phyloP scores from a whole-genome alignment of 2,888 invertebrate genomes.

The Brenthis ino region DNA sequence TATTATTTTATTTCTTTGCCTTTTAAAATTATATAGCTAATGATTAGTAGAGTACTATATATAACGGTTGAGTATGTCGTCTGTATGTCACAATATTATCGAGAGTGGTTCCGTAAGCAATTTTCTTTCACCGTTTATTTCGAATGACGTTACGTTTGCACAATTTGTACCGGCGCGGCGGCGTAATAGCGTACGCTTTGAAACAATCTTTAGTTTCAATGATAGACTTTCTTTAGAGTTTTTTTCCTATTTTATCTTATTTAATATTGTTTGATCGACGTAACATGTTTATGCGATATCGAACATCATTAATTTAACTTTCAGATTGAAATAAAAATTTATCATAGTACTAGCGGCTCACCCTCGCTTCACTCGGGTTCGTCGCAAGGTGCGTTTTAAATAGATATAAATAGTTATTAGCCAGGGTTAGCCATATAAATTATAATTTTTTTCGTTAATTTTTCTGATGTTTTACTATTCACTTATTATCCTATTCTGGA shows the following conservation, averaged over 20 bases:
- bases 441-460: too few species aligned
- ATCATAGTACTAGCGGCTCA: too few species aligned
- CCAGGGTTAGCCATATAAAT: too few species aligned
- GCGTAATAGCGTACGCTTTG: slow-evolving; percentile 6
- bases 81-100: slow-evolving; percentile 36
- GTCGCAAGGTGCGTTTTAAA: too few species aligned
- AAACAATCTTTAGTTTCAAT: slow-evolving; percentile 3
- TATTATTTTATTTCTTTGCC: neutral
- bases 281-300: too few species aligned
- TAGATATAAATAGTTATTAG: too few species aligned
- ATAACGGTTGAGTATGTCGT: slow-evolving; percentile 8
- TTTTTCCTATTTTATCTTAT: neutral
- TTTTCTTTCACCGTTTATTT: slow-evolving; percentile 59
- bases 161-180: slow-evolving; percentile 20
- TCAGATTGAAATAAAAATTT: too few species aligned
- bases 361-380: too few species aligned
- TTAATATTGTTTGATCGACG: too few species aligned
- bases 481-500: too few species aligned
- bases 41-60: slow-evolving; percentile 5
- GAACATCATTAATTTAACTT: too few species aligned
- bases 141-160: slow-evolving; percentile 47
- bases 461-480: too few species aligned
- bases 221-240: neutral
- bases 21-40: neutral
- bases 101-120: slow-evolving; percentile 45